Evolutionary conservation across 2,113 vertebrate species (phyloP), one percentile per base, ranked within the genome.

Genomic region (Cyphomyrus plagiostoma): DNA sequence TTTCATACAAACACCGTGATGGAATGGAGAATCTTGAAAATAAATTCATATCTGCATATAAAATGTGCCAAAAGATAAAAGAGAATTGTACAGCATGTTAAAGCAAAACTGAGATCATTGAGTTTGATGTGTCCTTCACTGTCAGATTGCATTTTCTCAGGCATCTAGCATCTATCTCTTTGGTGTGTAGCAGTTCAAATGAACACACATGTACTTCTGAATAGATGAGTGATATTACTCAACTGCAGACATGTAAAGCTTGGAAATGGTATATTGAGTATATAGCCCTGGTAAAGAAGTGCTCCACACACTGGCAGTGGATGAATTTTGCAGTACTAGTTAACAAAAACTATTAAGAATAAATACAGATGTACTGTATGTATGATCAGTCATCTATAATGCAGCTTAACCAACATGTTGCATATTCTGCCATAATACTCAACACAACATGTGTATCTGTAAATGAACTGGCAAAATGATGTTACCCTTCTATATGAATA

Each of bases 61-160:
- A 82, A 82, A 39, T 82, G 35, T 35, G 77, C 17, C 39, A 82
- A 39, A 82, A 82, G 77, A 82, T 82, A 97, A 97, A 93, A 96
- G 96, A 52, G 96, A 97, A 91, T 97, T 96, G 1, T 96, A 66
- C 62, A 66, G 26, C 17, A 11, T 26, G 23, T 66, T 66, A 66
- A 62, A 66, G n/a, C 2, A 66, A 66, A 58, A 66, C 9, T 66
- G 8, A 26, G 62, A 66, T 66, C n/a, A n/a, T 26, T 96, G 88
- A 97, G 95, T 91, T 96, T 97, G 93, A 97, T 94, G 92, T 97
- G 96, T 3, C 96, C 96, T 88, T 96, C 95, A 85, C 95, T 94
- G 85, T 97, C 96, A 91, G 97, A 92, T 82, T 97, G 94, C 89
- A 97, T 95, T 92, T 97, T 97, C 94, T 97, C 96, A 10, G 96